phyloP scores from a whole-genome alignment of 37 sponge, comb jelly and placozoan species.

The Theonella swinhoei region DNA sequence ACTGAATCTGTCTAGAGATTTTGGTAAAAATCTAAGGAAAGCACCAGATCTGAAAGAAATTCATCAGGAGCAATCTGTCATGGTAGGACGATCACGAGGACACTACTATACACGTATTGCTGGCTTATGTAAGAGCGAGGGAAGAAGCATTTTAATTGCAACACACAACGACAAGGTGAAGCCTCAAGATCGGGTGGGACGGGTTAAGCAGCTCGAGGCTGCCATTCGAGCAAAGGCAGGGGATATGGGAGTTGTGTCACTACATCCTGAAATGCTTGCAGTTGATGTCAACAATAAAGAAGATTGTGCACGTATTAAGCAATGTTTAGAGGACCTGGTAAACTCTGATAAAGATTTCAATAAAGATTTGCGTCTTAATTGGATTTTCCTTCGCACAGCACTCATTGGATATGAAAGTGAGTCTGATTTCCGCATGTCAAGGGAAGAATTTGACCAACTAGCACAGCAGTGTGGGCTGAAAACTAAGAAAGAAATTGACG shows the following conservation, averaged over 20 bases:
- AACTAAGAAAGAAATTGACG: not conserved
- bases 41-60: not conserved
- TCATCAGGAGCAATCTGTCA: not conserved
- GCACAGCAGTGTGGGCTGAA: not conserved
- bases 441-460: not conserved
- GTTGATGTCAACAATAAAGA: not conserved
- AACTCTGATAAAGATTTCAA: not conserved
- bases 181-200: not conserved
- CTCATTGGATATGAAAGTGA: not conserved
- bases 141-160: not conserved
- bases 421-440: not conserved
- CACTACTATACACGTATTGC: not conserved
- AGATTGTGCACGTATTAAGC: not conserved
- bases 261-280: not conserved
- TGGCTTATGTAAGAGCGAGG: not conserved
- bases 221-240: not conserved
- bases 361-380: not conserved
- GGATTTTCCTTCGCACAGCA: not conserved
- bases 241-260: not conserved
- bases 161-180: not conserved
- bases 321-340: not conserved
- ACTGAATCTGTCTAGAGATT: not conserved
- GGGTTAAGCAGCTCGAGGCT: not conserved
- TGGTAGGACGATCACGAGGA: not conserved
- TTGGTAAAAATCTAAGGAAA: not conserved